phyloP scores from a whole-genome alignment of 1,140 invertebrate species.

The Brachionus sp. region DNA sequence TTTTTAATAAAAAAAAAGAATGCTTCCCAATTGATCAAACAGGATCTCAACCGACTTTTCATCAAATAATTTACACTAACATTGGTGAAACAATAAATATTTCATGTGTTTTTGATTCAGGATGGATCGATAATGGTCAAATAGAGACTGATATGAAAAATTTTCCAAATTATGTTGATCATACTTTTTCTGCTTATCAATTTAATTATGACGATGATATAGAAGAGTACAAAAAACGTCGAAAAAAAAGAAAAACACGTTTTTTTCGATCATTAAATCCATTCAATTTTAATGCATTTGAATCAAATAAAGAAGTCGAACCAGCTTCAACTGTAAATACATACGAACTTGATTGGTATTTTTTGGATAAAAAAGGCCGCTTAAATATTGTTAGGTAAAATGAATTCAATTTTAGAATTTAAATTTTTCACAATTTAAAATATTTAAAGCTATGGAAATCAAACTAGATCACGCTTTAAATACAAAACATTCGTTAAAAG shows the following conservation, averaged over 20 bases:
- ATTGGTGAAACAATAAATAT: slow-evolving; percentile 42
- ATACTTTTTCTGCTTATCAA: not conserved
- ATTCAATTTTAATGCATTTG: not conserved
- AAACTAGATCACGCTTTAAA: slow-evolving; percentile 24
- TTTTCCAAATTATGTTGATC: not conserved
- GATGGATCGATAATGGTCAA: not conserved
- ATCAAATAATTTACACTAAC: slow-evolving; percentile 33
- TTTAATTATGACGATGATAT: slow-evolving; percentile 2
- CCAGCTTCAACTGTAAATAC: slow-evolving; percentile 7
- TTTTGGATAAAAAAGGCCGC: slow-evolving; percentile 44
- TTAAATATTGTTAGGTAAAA: slow-evolving; percentile 39
- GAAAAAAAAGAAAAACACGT: not conserved
- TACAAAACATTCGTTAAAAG: slow-evolving; percentile 3
- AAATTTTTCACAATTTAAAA: not conserved
- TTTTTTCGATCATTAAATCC: not conserved
- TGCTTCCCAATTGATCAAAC: not conserved
- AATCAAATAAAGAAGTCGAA: not conserved
- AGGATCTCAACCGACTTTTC: not conserved
- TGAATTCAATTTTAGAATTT: not conserved
- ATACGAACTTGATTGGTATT: slow-evolving; percentile 43
- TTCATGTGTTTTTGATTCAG: slow-evolving; percentile 29
- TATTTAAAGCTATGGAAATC: slow-evolving; percentile 20
- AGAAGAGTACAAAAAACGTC: slow-evolving; percentile 10
- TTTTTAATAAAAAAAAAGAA: not conserved
- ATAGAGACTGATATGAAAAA: not conserved